Base-by-base conservation (phyloP, 2,113 vertebrate genomes). In the Cranoglanis bouderius region DNA sequence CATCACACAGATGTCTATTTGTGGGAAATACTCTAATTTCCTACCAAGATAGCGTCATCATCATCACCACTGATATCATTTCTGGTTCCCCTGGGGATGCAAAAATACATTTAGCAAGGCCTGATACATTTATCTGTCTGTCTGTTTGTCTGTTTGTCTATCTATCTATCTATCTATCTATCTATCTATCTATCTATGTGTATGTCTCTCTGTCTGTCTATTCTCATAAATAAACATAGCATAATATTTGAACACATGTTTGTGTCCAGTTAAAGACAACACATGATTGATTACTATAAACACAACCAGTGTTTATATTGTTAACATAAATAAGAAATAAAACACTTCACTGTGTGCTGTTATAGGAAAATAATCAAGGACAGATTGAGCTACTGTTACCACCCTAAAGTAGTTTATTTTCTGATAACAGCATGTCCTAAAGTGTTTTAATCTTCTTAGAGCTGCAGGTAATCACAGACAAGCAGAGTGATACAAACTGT, bases 1-100 rank as follows among this genome's bases (percentile, higher is more conserved):
- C 85, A 85, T 91, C 90, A 90, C 89, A 86, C 65, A 92, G 91
- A 91, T 88, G 92, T 91, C 92, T 91, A 93, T 94, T 93, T 93
- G 91, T 90, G 78, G 92, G 85, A 93, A 92, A 85, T 94, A 91
- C 93, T 92, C 88, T 90, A 90, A 94, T 93, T 92, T 92, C 72
- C 87, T 40, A 91, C 80, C 51, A 92, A 88, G 84, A 93, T 91
- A 92, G 85, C 91, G 91, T 94, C 92, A 92, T 91, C 21, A 70
- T 35, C 32, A 51, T 92, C 92, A 94, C 46, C 92, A 92, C 90
- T 92, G 90, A 91, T 85, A 49, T 92, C 84, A 89, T 91, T 81
- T 85, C 83, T 87, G 43, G 86, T 88, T n/a, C 8, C 87, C 86
- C n/a, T 53, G 13, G 9, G 43, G 77, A 87, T 80, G 1, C 88